These are phyloP conservation scores for Zosterops borbonicus DNA, from an alignment of 2,113 vertebrate genomes.

Conservation along the genomic window DNA sequence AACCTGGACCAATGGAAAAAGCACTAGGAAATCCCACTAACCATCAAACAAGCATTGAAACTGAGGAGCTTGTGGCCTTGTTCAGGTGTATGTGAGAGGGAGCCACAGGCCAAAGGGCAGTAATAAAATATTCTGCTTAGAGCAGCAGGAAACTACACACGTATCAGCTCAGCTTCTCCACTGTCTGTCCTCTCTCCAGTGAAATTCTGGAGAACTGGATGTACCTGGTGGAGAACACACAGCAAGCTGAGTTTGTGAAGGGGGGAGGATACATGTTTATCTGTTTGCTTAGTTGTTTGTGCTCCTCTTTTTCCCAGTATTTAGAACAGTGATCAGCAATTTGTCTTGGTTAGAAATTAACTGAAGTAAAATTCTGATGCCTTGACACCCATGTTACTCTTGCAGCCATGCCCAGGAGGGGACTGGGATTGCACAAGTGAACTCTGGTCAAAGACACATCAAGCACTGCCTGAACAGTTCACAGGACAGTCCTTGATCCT, in stretches of 20 bases:
- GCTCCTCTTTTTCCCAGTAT: not conserved
- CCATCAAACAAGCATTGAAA: fast-evolving
- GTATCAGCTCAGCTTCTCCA: not conserved
- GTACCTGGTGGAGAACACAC: not conserved
- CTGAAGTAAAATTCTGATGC: not conserved
- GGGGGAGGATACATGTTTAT: not conserved
- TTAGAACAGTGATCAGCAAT: not conserved
- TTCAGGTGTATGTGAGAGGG: not conserved
- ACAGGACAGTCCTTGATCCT: not conserved
- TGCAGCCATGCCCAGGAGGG: not conserved
- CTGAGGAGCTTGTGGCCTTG: not conserved
- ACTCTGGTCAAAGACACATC: not conserved
- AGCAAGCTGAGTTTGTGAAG: not conserved
- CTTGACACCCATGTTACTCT: not conserved
- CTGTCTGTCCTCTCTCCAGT: not conserved
- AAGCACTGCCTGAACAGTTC: not conserved
- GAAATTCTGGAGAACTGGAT: not conserved
- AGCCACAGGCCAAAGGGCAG: not conserved
- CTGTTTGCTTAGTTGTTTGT: not conserved
- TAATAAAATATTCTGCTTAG: not conserved
- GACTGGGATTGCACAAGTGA: not conserved
- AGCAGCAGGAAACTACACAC: not conserved
- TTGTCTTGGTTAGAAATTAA: not conserved
- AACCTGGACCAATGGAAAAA: not conserved
- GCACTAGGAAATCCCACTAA: not conserved